Evolutionary conservation across 2,797 vertebrate species (phyloP), one percentile per base, ranked within the genome.

Genomic region (Anabacerthia variegaticeps): DNA sequence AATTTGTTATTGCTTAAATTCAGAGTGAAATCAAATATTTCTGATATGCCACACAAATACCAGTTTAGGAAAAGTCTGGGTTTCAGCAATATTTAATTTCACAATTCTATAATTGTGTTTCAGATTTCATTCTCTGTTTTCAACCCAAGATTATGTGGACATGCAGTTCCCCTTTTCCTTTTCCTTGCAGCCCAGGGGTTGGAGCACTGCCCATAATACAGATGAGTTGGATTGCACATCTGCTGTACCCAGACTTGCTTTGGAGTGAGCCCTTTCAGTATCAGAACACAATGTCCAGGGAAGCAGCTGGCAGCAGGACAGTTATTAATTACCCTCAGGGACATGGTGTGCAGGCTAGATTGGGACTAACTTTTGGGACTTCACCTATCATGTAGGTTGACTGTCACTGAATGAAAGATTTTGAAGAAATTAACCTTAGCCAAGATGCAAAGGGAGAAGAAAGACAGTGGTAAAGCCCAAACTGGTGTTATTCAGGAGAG

Each of bases 1-100:
- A 92, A 85, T 84, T 92, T 58, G 46, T 67, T 88, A 68, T 85
- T 92, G 55, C 79, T 89, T 85, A 37, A 85, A 7, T 76, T 91
- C 84, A 77, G 87, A 32, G 39, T 51, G 21, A 91, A 82, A 76
- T 55, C 14, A 89, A 92, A 74, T 26, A n/a, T 30, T 94, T 85
- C 52, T 93, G 85, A 80, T 82, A 71, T 27, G 63, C n/a, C 1
- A 2, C 48, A 51, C 26, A 88, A 83, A 63, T 30, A 79, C 5
- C 16, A 5, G 39, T 79, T 75, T 81, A 54, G 39, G 91, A 83
- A 77, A 91, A 85, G 16, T 30, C 52, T 44, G n/a, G 54, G 82
- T 89, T 92, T 88, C 32, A 89, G 28, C 27, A 77, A 16, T 66
- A 65, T 36, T 91, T 91, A 34, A 74, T 77, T 89, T 85, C 21